Conservation (phyloP, 1,140 invertebrate species). For the Drosophila baimaii region DNA sequence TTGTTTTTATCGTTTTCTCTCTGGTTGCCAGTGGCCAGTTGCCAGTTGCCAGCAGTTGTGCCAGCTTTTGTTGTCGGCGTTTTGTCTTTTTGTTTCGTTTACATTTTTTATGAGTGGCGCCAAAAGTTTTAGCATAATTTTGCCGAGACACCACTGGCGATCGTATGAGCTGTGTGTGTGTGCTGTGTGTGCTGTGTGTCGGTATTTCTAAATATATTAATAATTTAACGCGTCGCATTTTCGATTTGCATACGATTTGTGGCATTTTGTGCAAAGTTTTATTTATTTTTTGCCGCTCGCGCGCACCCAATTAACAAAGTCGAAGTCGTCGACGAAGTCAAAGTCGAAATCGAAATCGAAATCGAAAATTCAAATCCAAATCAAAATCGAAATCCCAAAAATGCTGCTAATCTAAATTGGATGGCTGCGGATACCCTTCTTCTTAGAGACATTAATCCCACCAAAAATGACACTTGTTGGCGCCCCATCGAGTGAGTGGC, state of each 20-base stretch:
- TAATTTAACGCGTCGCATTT: constrained; percentile 72
- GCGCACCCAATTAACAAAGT: constrained; percentile 61
- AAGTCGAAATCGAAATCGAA: constrained; percentile 24
- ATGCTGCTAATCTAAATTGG: constrained; percentile 52
- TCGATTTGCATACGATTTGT: constrained; percentile 71
- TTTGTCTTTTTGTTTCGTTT: constrained; percentile 47
- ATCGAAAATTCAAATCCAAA: neutral
- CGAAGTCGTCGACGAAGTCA: constrained; percentile 12
- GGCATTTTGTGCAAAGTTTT: constrained; percentile 45
- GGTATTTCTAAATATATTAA: constrained; percentile 80
- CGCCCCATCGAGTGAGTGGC: constrained; percentile 47
- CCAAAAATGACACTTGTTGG: constrained; percentile 78
- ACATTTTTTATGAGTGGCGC: constrained; percentile 77
- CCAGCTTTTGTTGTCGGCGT: constrained; percentile 33
- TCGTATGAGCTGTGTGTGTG: constrained; percentile 15
- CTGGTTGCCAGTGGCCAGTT: constrained; percentile 9
- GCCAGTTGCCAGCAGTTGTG: neutral
- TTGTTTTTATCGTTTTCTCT: constrained; percentile 22
- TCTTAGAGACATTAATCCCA: too few species aligned
- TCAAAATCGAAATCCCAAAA: neutral
- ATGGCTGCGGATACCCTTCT: constrained; percentile 29
- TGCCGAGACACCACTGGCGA: constrained; percentile 10
- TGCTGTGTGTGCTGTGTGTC: constrained; percentile 25
- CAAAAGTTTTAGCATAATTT: constrained; percentile 78
- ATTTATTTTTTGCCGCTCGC: constrained; percentile 32